phyloP scores from a whole-genome alignment of 2,113 vertebrate species.

The Empidonax alnorum region DNA sequence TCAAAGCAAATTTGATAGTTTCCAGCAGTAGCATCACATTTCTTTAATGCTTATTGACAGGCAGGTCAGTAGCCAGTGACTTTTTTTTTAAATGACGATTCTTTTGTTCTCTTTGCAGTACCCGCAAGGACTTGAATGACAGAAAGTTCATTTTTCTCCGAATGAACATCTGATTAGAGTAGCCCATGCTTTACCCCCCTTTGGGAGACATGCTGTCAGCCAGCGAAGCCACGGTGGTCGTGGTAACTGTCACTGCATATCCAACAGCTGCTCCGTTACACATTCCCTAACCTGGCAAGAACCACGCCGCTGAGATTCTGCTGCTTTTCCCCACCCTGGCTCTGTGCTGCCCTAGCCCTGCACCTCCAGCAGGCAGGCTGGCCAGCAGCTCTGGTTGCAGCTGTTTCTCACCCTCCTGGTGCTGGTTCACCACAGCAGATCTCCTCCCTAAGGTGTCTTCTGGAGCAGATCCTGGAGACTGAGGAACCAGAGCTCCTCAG shows the following conservation, averaged over 20 bases:
- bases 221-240: constrained; percentile 50
- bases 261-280: constrained; percentile 60
- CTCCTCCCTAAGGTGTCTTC: neutral
- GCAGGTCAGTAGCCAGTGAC: constrained; percentile 47
- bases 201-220: constrained; percentile 62
- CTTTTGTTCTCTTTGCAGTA: constrained; percentile 57
- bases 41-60: constrained; percentile 50
- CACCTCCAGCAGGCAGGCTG: constrained; percentile 4
- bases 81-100: constrained; percentile 43
- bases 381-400: neutral
- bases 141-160: constrained; percentile 63
- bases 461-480: neutral
- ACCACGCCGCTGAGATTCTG: neutral
- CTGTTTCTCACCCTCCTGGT: neutral
- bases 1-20: constrained; percentile 14
- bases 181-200: constrained; percentile 56
- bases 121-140: constrained; percentile 53
- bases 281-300: constrained; percentile 65
- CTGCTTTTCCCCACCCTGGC: neutral
- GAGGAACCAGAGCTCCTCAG: neutral
- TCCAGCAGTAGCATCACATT: neutral
- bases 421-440: neutral
- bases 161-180: constrained; percentile 64
- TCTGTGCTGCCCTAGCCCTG: neutral
- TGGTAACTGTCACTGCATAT: constrained; percentile 61